Conservation (phyloP, 2,888 invertebrate genomes). For the Adineta ricciae region DNA sequence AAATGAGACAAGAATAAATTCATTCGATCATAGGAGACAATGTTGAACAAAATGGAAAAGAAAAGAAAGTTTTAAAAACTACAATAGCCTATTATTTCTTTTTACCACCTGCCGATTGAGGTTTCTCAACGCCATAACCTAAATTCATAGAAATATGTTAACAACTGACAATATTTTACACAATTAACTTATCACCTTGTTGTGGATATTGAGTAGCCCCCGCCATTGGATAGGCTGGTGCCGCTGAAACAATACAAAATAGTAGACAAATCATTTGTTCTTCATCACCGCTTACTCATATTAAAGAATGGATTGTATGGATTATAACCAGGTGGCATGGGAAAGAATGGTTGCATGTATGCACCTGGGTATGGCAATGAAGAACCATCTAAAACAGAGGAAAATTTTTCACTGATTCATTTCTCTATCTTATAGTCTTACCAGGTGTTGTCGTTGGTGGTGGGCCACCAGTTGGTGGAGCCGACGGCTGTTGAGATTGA, state of each 20-base stretch:
- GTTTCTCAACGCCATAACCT: neutral
- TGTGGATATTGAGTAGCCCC: constrained; percentile 1
- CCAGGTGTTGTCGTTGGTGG: neutral
- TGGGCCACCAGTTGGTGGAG: constrained; percentile 7
- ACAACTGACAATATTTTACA: neutral
- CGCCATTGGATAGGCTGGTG: constrained; percentile 8
- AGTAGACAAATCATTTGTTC: neutral
- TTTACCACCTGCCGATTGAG: neutral
- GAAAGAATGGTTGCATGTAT: constrained; percentile 18
- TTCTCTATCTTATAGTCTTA: neutral
- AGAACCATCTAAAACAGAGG: neutral
- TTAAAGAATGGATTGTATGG: constrained; percentile 3
- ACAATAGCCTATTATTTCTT: neutral
- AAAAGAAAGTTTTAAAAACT: neutral
- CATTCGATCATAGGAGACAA: neutral
- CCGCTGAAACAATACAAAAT: neutral
- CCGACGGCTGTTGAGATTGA: neutral
- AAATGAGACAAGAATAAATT: no score
- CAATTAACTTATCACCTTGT: neutral
- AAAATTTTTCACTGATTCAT: neutral
- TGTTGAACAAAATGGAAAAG: neutral
- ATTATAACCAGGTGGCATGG: constrained; percentile 17
- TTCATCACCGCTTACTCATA: neutral
- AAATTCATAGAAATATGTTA: neutral
- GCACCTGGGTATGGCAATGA: neutral